These are phyloP conservation scores for Noctua fimbriata DNA, from an alignment of 2,888 invertebrate species.

Conservation along the genomic window DNA sequence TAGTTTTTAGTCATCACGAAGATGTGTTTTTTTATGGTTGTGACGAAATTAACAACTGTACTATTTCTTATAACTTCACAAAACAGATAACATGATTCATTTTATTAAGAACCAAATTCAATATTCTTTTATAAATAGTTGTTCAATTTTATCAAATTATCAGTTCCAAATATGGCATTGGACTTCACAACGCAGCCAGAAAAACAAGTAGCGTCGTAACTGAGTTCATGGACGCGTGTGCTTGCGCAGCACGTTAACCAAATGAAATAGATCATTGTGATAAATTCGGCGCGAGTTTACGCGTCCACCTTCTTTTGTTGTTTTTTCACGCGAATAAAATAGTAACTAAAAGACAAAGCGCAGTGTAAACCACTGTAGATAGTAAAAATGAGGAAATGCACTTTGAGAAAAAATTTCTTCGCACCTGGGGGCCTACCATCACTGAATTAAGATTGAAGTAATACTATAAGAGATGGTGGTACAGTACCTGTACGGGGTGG, in stretches of 20 bases:
- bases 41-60: neutral
- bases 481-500: neutral
- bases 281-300: constrained; percentile 30
- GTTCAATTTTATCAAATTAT: constrained; percentile 23
- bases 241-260: constrained; percentile 30
- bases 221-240: constrained; percentile 56
- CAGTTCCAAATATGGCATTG: constrained; percentile 26
- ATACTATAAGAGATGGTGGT: neutral
- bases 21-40: neutral
- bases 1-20: neutral
- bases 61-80: constrained; percentile 3
- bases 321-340: constrained; percentile 1
- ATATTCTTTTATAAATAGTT: neutral
- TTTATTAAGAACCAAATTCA: constrained; percentile 5
- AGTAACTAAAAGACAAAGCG: neutral
- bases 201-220: constrained; percentile 41
- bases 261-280: constrained; percentile 55
- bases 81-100: neutral
- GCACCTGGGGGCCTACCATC: neutral
- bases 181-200: constrained; percentile 22
- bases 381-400: constrained; percentile 1
- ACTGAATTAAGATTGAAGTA: neutral
- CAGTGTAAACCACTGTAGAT: neutral
- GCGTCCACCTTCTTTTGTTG: neutral
- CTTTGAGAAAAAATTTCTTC: neutral